Evolutionary conservation across 2,113 vertebrate species (phyloP).

Genomic region (Caranx melampygus): DNA sequence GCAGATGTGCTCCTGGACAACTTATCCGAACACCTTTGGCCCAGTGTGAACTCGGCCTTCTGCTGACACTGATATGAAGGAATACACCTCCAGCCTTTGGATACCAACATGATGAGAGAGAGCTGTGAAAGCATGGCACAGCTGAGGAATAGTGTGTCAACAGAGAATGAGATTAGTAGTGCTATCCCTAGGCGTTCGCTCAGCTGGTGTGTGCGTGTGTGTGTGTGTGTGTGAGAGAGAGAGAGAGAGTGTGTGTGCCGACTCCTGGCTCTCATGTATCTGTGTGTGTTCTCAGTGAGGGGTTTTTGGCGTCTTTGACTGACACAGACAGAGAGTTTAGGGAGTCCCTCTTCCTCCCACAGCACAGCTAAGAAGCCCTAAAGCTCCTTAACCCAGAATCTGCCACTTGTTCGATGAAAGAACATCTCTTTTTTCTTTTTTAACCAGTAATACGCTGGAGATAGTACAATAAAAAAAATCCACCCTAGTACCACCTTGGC

Average conservation of each 20-base stretch:
- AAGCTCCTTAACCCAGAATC: conserved; percentile 61
- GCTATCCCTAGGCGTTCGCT: conserved; percentile 61
- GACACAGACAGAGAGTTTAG: conserved; percentile 61
- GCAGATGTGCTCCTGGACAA: conserved; percentile 58
- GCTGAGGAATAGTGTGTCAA: conserved; percentile 71
- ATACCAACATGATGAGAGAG: conserved; percentile 23
- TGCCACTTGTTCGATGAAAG: conserved; percentile 62
- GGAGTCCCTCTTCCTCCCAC: conserved; percentile 66
- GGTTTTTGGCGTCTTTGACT: conserved; percentile 65
- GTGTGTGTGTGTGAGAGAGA: conserved; percentile 4
- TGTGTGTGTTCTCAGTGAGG: conserved; percentile 63
- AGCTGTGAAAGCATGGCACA: conserved; percentile 58
- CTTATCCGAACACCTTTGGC: conserved; percentile 35
- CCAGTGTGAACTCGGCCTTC: conserved; percentile 63
- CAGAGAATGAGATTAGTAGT: conserved; percentile 73
- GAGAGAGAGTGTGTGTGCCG: neutral
- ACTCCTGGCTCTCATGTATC: conserved; percentile 42
- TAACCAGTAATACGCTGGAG: conserved; percentile 31
- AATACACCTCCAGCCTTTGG: conserved; percentile 50
- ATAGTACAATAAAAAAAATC: conserved; percentile 57
- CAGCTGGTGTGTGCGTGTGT: conserved; percentile 50
- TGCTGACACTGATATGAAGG: conserved; percentile 62
- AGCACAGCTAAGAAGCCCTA: conserved; percentile 60
- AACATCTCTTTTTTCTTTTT: conserved; percentile 35
- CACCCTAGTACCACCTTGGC: conserved; percentile 7